These are phyloP conservation scores for Doryteuthis pealeii DNA, from an alignment of 1,140 invertebrate genomes.

Conservation along the genomic window DNA sequence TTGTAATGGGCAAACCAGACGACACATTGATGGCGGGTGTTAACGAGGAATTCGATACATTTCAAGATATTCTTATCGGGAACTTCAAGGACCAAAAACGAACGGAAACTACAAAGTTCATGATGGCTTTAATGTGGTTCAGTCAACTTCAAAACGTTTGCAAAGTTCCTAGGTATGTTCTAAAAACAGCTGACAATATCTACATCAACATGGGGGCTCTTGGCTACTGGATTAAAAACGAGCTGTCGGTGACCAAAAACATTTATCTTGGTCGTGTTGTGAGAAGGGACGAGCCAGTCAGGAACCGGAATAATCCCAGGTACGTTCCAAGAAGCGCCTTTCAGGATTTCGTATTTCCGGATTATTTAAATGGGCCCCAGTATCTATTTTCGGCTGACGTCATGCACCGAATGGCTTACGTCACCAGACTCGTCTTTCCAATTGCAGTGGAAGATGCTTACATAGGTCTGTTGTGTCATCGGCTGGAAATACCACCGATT, in stretches of 20 bases:
- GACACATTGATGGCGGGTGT: background rate
- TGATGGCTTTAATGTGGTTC: background rate
- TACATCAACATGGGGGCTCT: background rate
- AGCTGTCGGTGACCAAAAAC: background rate
- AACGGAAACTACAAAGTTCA: background rate
- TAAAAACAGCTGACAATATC: slow-evolving; percentile 5
- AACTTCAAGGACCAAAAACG: background rate
- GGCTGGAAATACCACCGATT: background rate
- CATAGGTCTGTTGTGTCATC: slow-evolving; percentile 4
- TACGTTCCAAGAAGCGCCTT: background rate
- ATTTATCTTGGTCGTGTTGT: background rate
- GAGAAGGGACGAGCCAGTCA: background rate
- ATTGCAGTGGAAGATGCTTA: slow-evolving; percentile 19
- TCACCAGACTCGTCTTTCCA: background rate
- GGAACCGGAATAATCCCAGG: background rate
- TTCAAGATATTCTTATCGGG: background rate
- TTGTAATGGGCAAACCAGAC: background rate
- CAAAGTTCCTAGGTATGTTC: background rate
- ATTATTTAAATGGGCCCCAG: slow-evolving; percentile 9
- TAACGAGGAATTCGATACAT: background rate
- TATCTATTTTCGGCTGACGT: slow-evolving; percentile 16
- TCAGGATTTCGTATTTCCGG: slow-evolving; percentile 1
- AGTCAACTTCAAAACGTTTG: background rate
- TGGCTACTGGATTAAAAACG: background rate
- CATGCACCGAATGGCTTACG: slow-evolving; percentile 2